Evolutionary conservation across 2,888 invertebrate genomes (phyloP).

Genomic region (Listrodromus nycthemerus): DNA sequence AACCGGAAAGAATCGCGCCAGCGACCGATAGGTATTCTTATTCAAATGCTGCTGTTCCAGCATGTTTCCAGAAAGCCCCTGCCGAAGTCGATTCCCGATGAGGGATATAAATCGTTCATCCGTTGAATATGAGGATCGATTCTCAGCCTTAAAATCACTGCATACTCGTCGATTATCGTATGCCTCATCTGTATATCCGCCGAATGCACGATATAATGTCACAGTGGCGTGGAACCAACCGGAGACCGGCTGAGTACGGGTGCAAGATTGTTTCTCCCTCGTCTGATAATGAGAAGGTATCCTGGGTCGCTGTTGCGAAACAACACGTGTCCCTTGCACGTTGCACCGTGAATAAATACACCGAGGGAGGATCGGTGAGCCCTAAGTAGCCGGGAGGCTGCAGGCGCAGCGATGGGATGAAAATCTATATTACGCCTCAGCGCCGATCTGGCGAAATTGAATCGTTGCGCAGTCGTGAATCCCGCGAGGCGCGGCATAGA

Average conservation of each 20-base stretch:
- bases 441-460: constrained; percentile 46
- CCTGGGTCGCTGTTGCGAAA: background rate
- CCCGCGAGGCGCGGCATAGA: background rate
- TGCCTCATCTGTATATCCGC: constrained; percentile 10
- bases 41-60: constrained; percentile 66
- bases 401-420: background rate
- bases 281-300: constrained; percentile 19
- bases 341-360: background rate
- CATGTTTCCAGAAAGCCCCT: constrained; percentile 1
- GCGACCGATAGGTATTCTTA: constrained; percentile 69
- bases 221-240: background rate
- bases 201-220: background rate
- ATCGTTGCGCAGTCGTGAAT: constrained; percentile 37
- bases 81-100: constrained; percentile 53
- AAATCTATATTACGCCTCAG: constrained; percentile 26
- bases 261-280: background rate
- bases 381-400: background rate
- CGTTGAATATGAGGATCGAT: constrained; percentile 62
- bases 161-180: constrained; percentile 45
- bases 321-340: background rate
- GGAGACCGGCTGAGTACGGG: too few relatives aligned
- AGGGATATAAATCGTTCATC: constrained; percentile 60
- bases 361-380: constrained; percentile 24
- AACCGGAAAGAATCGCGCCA: constrained; percentile 71
- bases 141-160: constrained; percentile 36